phyloP scores from a whole-genome alignment of 2,797 vertebrate genomes.

The Liasis olivaceus region DNA sequence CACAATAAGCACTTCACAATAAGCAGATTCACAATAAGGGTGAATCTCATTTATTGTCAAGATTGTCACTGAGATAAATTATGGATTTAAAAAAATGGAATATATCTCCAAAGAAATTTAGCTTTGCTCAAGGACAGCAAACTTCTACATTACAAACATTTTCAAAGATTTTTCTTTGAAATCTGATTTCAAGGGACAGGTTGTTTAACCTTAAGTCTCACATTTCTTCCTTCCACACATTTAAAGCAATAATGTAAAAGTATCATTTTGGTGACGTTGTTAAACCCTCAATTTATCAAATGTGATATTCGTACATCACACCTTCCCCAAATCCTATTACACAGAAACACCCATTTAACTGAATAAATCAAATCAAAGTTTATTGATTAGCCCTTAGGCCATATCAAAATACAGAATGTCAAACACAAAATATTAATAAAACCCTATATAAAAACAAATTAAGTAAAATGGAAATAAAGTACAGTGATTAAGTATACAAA shows the following conservation, averaged over 20 bases:
- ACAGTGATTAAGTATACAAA: too few species aligned
- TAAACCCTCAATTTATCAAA: background rate
- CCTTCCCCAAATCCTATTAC: too few species aligned
- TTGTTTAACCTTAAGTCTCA: background rate
- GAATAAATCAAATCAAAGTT: too few species aligned
- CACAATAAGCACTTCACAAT: too few species aligned
- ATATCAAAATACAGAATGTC: too few species aligned
- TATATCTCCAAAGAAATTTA: background rate
- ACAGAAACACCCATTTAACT: background rate
- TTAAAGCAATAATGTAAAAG: background rate
- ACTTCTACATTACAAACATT: slow-evolving; percentile 34
- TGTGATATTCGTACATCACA: background rate
- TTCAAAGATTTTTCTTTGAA: slow-evolving; percentile 2
- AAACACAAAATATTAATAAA: too few species aligned
- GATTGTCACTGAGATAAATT: fast-evolving
- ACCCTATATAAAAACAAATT: too few species aligned
- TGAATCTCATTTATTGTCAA: background rate
- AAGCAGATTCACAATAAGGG: background rate
- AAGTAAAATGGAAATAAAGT: too few species aligned
- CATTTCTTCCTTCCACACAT: background rate
- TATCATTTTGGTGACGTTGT: background rate
- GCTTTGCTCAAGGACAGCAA: background rate
- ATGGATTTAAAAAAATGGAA: background rate
- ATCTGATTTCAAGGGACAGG: background rate
- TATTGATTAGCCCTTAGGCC: too few species aligned